These are phyloP conservation scores for Cephus pulcher DNA, from an alignment of 2,888 invertebrate species.

Conservation along the genomic window DNA sequence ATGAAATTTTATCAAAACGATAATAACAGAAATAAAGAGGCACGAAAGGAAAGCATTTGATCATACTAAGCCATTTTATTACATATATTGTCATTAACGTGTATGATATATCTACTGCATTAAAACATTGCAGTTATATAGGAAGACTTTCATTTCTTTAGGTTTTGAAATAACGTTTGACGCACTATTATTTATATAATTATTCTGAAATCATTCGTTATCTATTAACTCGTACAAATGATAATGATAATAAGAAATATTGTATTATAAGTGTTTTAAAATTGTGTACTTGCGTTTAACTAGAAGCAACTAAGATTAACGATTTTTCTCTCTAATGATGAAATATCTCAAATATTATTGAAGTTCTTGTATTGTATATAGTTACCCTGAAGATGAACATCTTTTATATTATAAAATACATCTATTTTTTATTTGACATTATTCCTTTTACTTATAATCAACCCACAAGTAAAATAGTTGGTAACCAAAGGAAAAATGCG, in stretches of 20 bases:
- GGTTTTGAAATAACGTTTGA: background rate
- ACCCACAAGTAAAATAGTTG: too few relatives aligned
- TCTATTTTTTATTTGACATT: background rate
- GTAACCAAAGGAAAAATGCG: too few relatives aligned
- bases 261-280: background rate
- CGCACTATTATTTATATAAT: background rate
- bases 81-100: background rate
- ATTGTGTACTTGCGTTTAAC: background rate
- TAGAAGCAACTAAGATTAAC: background rate
- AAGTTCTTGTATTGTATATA: background rate
- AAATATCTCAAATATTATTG: background rate
- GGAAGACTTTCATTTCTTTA: background rate
- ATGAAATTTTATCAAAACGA: slow-evolving; percentile 28
- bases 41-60: background rate
- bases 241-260: background rate
- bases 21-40: background rate
- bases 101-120: background rate
- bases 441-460: background rate
- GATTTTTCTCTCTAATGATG: background rate
- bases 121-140: too few relatives aligned
- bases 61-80: background rate
- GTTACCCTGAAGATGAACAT: background rate
- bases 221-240: background rate
- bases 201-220: background rate
- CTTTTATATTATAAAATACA: background rate